Evolutionary conservation across 2,797 vertebrate genomes (phyloP), one percentile per base, ranked within the genome.

Genomic region (Oryzias dopingdopingensis): DNA sequence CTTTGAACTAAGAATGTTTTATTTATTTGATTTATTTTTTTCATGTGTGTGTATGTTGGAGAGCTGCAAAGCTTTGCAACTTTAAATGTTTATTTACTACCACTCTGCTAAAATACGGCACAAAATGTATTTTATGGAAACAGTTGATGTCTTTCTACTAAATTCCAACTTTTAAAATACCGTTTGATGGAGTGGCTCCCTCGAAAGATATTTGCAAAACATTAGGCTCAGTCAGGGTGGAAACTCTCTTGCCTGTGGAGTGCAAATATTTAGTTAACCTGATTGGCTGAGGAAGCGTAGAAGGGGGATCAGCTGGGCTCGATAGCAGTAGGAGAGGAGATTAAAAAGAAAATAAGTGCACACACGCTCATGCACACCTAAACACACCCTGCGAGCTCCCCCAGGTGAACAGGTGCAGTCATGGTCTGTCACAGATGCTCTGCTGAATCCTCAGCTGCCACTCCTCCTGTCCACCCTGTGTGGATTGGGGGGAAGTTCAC

Each of bases 331-430:
- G 77, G 79, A 62, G 37, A 75, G 68, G 64, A 81, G 80, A 88
- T 85, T 82, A 84, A 81, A 84, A 73, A 81, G 71, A 80, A 74
- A 79, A 74, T 72, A 55, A 71, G 56, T 61, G 65, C 70, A 53
- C 70, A 53, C 52, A 59, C 66, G 59, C 50, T 56, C 61, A 59
- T 50, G 53, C 70, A 65, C 69, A 52, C 46, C 14, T 6, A 64
- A 52, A 76, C 79, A 65, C 80, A 85, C 80, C 72, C 85, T 70
- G 78, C 12, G 75, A 66, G 81, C 81, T 83, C 87, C 87, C 81
- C 74, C 87, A 90, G 86, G 89, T 85, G 83, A 84, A 52, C 87
- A 92, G 87, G 75, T 93, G 86, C 76, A 75, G 65, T 77, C 61
- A 86, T 86, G 80, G 87, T 75, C 37, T 61, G 77, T 75, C 82